Evolutionary conservation across 1,140 invertebrate genomes (phyloP), one percentile per base, ranked within the genome.

Genomic region (Drosophila equinoxialis): DNA sequence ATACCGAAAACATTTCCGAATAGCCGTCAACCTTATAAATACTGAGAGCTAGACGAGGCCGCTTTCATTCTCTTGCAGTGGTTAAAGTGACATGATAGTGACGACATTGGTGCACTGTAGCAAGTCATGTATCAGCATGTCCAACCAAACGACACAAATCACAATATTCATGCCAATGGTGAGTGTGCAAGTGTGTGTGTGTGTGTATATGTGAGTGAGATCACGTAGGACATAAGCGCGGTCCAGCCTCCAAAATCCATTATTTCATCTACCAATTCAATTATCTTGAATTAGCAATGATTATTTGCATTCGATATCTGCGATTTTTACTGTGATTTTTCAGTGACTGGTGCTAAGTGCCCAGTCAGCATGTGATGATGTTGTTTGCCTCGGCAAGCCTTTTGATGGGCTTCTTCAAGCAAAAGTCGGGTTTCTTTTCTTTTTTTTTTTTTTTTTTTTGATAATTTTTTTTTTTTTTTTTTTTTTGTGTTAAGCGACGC

Each of bases 41-140:
- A 91, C 72, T 58, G n/a, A 83, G 68, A 79, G 71, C 71, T 67
- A 66, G 63, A 65, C 74, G 77, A 68, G 71, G 71, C 55, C 65
- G 84, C 81, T 89, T 91, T 92, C 91, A 92, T 92, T 92, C 91
- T 91, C 89, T 90, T 80, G 81, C 80, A 92, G 91, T 92, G 89
- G 85, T 91, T 91, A 90, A 92, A 92, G 91, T 92, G 90, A 91
- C 90, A 92, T 92, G 91, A 92, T 89, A 92, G 91, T 92, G 90
- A 89, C 84, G 89, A 92, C 80, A 90, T 91, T 85, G 89, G 89
- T 79, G 85, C 78, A 91, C 82, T 83, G 85, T 91, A 89, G 69
- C 80, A 91, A 91, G 91, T 92, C 91, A 92, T 92, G 91, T 92
- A 92, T 92, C 91, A 92, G 89, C 91, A 92, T 91, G 90, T 87